Conservation (phyloP, 2,113 vertebrate genomes). For the Galbula dea region DNA sequence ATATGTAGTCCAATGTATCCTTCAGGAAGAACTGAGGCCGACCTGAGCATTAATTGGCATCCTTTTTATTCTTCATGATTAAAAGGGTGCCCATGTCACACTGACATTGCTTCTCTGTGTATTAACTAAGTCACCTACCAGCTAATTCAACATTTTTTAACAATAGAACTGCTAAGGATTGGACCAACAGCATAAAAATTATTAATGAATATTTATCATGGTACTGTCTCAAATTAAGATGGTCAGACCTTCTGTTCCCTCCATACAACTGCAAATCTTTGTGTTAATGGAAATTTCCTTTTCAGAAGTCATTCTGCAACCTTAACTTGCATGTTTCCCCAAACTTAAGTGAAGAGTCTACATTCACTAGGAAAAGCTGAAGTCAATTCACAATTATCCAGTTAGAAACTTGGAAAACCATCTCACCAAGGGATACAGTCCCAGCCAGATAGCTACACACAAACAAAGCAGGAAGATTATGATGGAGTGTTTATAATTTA, state of each 20-base stretch:
- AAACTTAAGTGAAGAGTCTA: not conserved
- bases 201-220: not conserved
- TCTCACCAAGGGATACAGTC: too few species aligned
- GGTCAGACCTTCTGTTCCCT: not conserved
- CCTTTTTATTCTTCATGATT: not conserved
- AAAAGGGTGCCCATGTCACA: not conserved
- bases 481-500: not conserved
- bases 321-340: not conserved
- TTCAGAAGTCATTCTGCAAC: not conserved
- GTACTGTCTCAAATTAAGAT: not conserved
- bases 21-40: not conserved
- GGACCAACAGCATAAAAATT: not conserved
- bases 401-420: not conserved
- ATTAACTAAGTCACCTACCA: not conserved
- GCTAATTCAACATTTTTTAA: not conserved
- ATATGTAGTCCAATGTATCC: not conserved
- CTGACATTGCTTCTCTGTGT: not conserved
- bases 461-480: accelerated
- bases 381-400: not conserved
- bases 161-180: not conserved
- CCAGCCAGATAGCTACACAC: not conserved
- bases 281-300: not conserved
- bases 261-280: not conserved
- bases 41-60: not conserved
- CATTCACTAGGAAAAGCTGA: not conserved